Base-by-base conservation (phyloP, 2,113 vertebrate genomes). In the Semnornis frantzii region DNA sequence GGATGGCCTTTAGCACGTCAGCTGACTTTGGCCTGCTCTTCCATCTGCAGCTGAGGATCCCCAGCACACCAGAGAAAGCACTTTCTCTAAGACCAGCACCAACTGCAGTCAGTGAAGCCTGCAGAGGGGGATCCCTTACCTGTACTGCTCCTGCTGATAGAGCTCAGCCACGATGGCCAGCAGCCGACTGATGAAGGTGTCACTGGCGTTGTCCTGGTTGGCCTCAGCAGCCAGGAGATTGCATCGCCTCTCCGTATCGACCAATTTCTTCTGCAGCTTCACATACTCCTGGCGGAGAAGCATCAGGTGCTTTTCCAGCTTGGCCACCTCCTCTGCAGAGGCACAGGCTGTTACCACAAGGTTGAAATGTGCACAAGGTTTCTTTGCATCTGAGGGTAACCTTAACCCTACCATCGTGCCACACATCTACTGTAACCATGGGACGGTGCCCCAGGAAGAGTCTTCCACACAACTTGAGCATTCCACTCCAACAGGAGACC, bases 261-360 rank as follows among this genome's bases (percentile, higher is more conserved):
- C 99, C 73, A 99, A 92, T 87, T 98, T 99, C 98, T 99, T 99
- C 98, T 99, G 99, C 98, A 99, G 98, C 97, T 99, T 99, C 92
- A 99, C 99, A 24, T 99, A 99, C 96, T 99, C 99, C 98, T 99
- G 99, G 92, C 99, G 98, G 71, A 99, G 98, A 95, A 99, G 98
- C 97, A 98, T 97, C 97, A 99, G 98, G 96, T 99, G 99, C 98
- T 99, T 99, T 96, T 99, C 99, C 98, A 99, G 97, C 98, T 99
- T 99, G 98, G 98, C 98, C 98, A 99, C 99, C 98, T 99, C 99
- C 98, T 99, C 99, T 99, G 98, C 71, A 97, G 96, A 80, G 79
- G 74, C 63, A 88, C 34, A 85, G n/a, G 46, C 15, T 6, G 59
- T 96, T 65, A 72, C 69, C 1, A 8, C 55, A 27, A 64, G 25